phyloP scores from a whole-genome alignment of 2,888 invertebrate species.

The Ormyrus labotus region DNA sequence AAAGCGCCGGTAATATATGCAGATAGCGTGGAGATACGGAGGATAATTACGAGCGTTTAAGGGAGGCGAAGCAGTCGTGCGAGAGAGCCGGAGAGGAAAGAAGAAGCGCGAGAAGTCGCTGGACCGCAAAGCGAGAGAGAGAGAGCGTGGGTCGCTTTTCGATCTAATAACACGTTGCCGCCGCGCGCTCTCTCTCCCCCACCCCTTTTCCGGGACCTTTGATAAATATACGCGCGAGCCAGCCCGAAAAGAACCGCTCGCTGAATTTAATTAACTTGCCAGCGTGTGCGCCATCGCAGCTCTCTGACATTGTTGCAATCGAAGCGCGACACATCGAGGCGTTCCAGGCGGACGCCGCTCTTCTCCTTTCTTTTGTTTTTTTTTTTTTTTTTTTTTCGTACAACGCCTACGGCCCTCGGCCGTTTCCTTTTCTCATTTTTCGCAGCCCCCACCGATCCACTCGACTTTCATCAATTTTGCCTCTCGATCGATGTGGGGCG shows the following conservation, averaged over 20 bases:
- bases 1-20: constrained; percentile 65
- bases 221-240: constrained; percentile 35
- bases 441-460: background rate
- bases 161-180: constrained; percentile 71
- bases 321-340: constrained; percentile 40
- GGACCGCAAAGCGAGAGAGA: constrained; percentile 51
- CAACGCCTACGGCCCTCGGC: background rate
- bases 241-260: constrained; percentile 19
- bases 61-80: constrained; percentile 56
- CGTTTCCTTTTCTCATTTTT: background rate
- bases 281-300: background rate
- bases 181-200: constrained; percentile 40
- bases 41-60: constrained; percentile 71
- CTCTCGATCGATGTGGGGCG: no score
- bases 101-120: constrained; percentile 35
- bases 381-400: background rate
- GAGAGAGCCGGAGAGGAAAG: constrained; percentile 24
- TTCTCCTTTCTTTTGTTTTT: background rate
- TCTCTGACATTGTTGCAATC: constrained; percentile 45
- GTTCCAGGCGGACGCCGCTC: background rate
- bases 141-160: constrained; percentile 66
- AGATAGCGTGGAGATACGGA: constrained; percentile 66
- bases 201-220: background rate
- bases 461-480: no score
- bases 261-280: constrained; percentile 54